Base-by-base conservation (phyloP, 2,888 invertebrate species). In the Polydrusus tereticollis region DNA sequence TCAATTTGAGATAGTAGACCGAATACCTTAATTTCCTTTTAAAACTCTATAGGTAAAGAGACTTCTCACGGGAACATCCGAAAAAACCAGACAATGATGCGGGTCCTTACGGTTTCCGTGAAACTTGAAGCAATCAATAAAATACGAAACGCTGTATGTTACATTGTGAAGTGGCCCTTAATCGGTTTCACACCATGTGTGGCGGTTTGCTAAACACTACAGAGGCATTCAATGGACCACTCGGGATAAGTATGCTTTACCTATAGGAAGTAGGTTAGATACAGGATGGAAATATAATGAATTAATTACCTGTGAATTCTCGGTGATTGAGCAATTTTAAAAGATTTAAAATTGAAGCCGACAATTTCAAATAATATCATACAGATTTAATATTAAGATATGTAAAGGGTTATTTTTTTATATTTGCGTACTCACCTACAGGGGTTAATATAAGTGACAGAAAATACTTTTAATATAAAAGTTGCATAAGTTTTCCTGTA, bases 61-160 rank as follows among this genome's bases (percentile, higher is more conserved):
- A 43, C 47, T 73, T 77, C 77, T 76, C 77, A 77, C 77, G 77
- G 77, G 77, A 77, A 77, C 73, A 76, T 69, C 69, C 75, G 59
- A 70, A 66, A 69, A 60, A 73, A 66, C 64, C 21, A 71, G 60
- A 68, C 69, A 67, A 76, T 64, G 72, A 77, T 77, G 77, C 77
- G 77, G 77, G 77, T 75, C 69, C 63, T 72, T 76, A 63, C 68
- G 64, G 64, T 77, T 77, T 77, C 76, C 76, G 74, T 73, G 73
- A 75, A 76, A 74, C 71, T 60, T 70, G 65, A 66, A 66, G 38
- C 68, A 65, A 65, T 64, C 68, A 63, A 65, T 59, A 64, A 66
- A 71, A 69, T 59, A 45, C 21, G 47, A 36, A 71, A 18, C 52
- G 29, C 66, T 62, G 55, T 52, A 60, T 71, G 71, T 71, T 71